Evolutionary conservation across 2,888 invertebrate species (phyloP).

Genomic region (Bibio marci): DNA sequence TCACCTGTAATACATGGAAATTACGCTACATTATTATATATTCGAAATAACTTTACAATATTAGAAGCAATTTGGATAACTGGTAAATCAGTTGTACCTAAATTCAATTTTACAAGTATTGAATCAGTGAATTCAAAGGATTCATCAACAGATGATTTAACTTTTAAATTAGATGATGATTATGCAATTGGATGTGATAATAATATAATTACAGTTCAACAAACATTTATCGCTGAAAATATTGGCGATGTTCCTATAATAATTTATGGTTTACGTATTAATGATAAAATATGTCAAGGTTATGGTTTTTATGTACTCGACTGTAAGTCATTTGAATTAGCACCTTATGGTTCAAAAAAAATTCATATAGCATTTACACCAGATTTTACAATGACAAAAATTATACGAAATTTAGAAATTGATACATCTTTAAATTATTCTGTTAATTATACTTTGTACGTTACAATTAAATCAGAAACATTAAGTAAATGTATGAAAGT

Average conservation of each 20-base stretch:
- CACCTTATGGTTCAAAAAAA: constrained; percentile 54
- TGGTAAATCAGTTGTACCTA: constrained; percentile 71
- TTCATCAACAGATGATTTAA: too few species aligned
- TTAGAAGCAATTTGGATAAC: constrained; percentile 69
- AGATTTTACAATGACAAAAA: constrained; percentile 64
- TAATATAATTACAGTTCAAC: constrained; percentile 45
- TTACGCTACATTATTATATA: constrained; percentile 26
- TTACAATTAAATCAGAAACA: constrained; percentile 40
- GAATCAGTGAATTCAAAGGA: too few species aligned
- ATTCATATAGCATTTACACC: constrained; percentile 79
- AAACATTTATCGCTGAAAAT: constrained; percentile 73
- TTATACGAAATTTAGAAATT: constrained; percentile 44
- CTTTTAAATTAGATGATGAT: too few species aligned
- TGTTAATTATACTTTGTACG: constrained; percentile 52
- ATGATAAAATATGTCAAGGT: constrained; percentile 51
- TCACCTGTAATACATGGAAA: constrained; percentile 19
- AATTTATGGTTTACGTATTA: constrained; percentile 46
- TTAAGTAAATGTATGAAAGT: constrained; percentile 49
- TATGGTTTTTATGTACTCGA: constrained; percentile 64
- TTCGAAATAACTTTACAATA: constrained; percentile 84
- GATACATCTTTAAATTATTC: constrained; percentile 40
- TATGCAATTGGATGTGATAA: not conserved
- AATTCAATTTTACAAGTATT: constrained; percentile 67
- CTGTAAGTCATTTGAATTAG: constrained; percentile 51
- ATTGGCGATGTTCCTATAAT: constrained; percentile 78